Evolutionary conservation across 1,140 invertebrate genomes (phyloP), one percentile per base, ranked within the genome.

Genomic region (Drosophila carrolli): DNA sequence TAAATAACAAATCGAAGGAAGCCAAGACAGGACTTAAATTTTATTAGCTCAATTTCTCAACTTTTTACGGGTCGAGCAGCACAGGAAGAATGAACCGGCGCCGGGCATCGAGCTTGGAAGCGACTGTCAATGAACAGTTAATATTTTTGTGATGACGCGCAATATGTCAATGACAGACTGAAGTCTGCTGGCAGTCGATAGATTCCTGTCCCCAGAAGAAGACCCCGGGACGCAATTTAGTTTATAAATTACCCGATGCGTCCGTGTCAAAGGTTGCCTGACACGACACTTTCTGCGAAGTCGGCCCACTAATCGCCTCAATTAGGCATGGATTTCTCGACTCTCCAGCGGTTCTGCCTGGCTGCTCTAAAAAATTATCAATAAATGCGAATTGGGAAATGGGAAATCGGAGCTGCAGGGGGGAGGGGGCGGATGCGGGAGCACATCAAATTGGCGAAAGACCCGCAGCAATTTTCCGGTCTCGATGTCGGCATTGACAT

Each of bases 391-490:
- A 76, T 48, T 57, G 41, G 44, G 23, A 19, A 51, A 41, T 54
- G n/a, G 19, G 37, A 68, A 74, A 55, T 58, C 14, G 19, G 11
- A 54, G 29, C 9, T 41, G 19, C 13, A 23, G 40, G 38, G 37
- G 38, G 51, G 10, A 19, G 13, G 41, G 48, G 46, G 41, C 35
- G 35, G 55, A 38, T 56, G 66, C 16, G 67, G 46, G 44, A 65
- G 54, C 14, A 57, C 41, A 51, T 75, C 72, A 75, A 89, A 89
- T 84, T 89, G 83, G 85, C 70, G 48, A 71, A 79, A 67, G 66
- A 90, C 90, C 90, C 85, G 85, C 90, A 91, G 90, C 81, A 84
- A 91, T 91, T 91, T 91, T 84, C 90, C 82, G 85, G 77, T 78
- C 75, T 91, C 82, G 74, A 84, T 91, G 90, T 88, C 73, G 78